Evolutionary conservation across 2,888 invertebrate genomes (phyloP), one percentile per base, ranked within the genome.

Genomic region (Scaptomyza polygonia): DNA sequence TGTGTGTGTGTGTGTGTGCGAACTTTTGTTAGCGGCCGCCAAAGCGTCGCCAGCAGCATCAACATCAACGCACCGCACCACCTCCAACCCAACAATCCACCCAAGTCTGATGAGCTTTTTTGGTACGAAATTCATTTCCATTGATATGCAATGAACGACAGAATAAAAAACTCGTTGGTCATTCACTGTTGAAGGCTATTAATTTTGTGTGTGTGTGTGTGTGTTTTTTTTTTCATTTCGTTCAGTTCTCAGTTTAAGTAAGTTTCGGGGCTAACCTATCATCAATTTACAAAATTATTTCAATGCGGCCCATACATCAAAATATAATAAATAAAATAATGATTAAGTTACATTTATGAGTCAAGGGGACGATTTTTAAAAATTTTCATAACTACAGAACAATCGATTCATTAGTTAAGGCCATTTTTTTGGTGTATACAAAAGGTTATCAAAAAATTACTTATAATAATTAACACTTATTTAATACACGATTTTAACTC

Each of bases 111-210:
- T 36, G 59, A 72, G 64, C 53, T 79, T 76, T 36, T 66, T 47
- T 45, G 62, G 66, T 62, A 75, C 25, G 67, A 84, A 77, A 72
- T 86, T 72, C 68, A 75, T 71, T 86, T 75, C 63, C 75, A 86
- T 86, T 84, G 87, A 86, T 80, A 80, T 84, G 85, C 82, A 84
- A 67, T 81, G 78, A 80, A 65, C 39, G 44, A 48, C 27, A 45
- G 49, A 34, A 45, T 61, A 55, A 52, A 53, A 49, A 63, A 58
- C 29, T 51, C 55, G 34, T 32, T 34, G 55, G 44, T 66, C 56
- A 62, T 59, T 75, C 55, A 27, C 42, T 14, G n/a, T 39, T 59
- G 66, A 42, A 48, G 59, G 52, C 36, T 51, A 54, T 54, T 59
- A 29, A 67, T 42, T 56, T 47, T 47, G 36, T 43, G 40, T 2